Conservation (phyloP, 2,113 vertebrate species). For the Vicugna pacos region DNA sequence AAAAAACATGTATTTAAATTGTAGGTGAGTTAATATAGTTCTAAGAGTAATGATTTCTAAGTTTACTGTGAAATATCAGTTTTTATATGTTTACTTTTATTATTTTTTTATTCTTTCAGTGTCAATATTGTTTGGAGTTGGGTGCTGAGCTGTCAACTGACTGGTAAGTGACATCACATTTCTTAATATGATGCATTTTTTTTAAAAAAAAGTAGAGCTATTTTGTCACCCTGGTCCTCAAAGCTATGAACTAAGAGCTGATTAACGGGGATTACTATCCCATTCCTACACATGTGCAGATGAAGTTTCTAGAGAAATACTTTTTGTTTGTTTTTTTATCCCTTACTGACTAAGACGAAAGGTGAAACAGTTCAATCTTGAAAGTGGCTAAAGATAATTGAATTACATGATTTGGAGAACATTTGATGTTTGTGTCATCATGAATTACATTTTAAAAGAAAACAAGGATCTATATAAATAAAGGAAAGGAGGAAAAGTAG, state of each 20-base stretch:
- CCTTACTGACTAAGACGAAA: background rate
- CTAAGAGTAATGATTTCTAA: background rate
- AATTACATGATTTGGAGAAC: background rate
- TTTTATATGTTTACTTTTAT: background rate
- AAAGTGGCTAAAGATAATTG: background rate
- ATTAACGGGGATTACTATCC: rapidly evolving
- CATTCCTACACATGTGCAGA: background rate
- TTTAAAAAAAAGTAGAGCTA: background rate
- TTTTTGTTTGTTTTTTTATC: background rate
- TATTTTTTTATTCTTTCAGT: constrained; percentile 46
- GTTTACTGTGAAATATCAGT: background rate
- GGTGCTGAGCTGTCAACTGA: background rate
- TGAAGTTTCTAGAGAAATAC: background rate
- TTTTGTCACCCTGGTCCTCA: background rate
- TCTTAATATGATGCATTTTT: background rate
- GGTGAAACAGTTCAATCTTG: background rate
- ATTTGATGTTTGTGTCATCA: background rate
- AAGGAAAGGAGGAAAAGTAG: background rate
- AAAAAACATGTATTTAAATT: background rate
- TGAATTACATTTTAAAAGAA: constrained; percentile 12
- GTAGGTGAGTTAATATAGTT: background rate
- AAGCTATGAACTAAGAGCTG: background rate
- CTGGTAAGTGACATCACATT: constrained; percentile 59
- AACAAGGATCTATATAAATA: background rate
- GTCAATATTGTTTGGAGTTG: background rate